phyloP scores from a whole-genome alignment of 92 coral and sea anemone species.

The Virgularia gustaviana region DNA sequence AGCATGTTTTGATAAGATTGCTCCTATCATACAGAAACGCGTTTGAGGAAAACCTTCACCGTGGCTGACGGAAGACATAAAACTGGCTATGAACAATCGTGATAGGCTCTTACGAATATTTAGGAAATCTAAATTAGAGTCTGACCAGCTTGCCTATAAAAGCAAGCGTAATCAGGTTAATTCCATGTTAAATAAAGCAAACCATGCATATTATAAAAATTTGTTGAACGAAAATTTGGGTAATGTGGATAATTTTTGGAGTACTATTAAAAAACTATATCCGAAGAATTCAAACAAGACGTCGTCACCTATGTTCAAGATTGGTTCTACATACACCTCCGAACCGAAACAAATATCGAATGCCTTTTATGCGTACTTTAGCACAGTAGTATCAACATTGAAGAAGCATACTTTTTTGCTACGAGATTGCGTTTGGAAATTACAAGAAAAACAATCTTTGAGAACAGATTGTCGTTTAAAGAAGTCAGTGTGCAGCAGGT shows the following conservation, averaged over 20 bases:
- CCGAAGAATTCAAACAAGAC: constrained; percentile 10
- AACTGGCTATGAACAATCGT: constrained; percentile 36
- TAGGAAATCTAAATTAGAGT: constrained; percentile 14
- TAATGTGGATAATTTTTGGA: constrained; percentile 32
- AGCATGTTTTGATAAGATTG: constrained; percentile 41
- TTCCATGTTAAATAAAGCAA: constrained; percentile 39
- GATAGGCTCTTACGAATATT: constrained; percentile 34
- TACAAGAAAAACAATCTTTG: background rate
- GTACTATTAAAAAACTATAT: constrained; percentile 3
- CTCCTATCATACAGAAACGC: constrained; percentile 44
- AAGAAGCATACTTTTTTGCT: constrained; percentile 11
- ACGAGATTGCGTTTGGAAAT: constrained; percentile 10
- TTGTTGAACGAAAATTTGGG: constrained; percentile 18
- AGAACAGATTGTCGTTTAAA: constrained; percentile 27
- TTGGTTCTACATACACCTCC: constrained; percentile 9
- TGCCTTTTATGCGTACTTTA: constrained; percentile 17
- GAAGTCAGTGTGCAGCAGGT: background rate
- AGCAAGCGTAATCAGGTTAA: constrained; percentile 46
- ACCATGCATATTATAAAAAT: constrained; percentile 26
- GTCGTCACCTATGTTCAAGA: constrained; percentile 22
- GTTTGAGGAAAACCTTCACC: constrained; percentile 47
- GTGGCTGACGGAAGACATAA: constrained; percentile 49
- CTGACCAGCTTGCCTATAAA: constrained; percentile 20
- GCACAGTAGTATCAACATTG: constrained; percentile 9
- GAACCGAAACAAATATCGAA: constrained; percentile 12